Conservation (phyloP, 2,797 vertebrate genomes). For the Enteromius paludinosus region DNA sequence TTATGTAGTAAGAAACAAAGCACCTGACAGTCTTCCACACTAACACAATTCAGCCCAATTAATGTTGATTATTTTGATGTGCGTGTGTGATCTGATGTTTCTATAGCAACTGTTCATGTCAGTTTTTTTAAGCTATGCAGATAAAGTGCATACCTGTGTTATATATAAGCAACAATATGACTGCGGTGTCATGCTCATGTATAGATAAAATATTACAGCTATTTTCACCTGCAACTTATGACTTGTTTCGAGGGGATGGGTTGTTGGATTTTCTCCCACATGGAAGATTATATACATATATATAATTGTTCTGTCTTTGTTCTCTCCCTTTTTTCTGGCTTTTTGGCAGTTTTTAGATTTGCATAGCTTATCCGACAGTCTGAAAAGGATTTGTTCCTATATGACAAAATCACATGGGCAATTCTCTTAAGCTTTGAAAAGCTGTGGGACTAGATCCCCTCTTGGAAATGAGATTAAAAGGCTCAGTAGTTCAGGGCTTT, state of each 20-base stretch:
- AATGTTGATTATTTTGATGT: background rate
- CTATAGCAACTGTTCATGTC: constrained; percentile 13
- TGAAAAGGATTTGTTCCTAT: constrained; percentile 68
- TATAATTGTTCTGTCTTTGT: constrained; percentile 47
- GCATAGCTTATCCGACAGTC: constrained; percentile 65
- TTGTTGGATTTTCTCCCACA: background rate
- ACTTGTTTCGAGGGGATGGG: too few species aligned
- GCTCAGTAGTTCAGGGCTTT: constrained; percentile 66
- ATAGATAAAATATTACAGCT: background rate
- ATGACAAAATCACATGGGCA: constrained; percentile 59
- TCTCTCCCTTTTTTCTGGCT: constrained; percentile 47
- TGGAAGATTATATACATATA: background rate
- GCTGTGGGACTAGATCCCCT: constrained; percentile 72
- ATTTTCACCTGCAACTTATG: background rate
- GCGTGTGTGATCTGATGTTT: background rate
- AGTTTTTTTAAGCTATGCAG: background rate
- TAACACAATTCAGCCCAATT: background rate
- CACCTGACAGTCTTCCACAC: background rate
- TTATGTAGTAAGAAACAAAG: constrained; percentile 10
- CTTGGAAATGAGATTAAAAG: constrained; percentile 76
- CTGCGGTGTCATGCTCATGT: background rate
- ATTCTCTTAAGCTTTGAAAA: constrained; percentile 71
- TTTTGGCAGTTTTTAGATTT: constrained; percentile 65
- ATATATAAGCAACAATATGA: background rate
- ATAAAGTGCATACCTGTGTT: background rate